Evolutionary conservation across 1,140 invertebrate genomes (phyloP), one percentile per base, ranked within the genome.

Genomic region (Hyles euphorbiae): DNA sequence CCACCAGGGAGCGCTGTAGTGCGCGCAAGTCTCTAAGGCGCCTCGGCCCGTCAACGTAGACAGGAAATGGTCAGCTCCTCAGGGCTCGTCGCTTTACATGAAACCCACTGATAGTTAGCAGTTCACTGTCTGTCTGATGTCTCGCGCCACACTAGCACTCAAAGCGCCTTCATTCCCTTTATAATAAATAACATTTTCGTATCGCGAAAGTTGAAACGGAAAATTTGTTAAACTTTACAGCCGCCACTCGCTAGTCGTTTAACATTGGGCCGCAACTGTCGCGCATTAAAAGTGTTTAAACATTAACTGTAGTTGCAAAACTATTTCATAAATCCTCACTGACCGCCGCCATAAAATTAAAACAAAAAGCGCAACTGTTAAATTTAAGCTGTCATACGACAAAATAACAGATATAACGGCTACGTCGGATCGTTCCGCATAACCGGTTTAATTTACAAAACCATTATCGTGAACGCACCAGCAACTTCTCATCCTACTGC

Each of bases 361-460:
- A 76, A 71, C 73, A 68, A 74, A 74, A 77, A 74, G 65, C 61
- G 67, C 66, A 72, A 67, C 59, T 61, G 56, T 67, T 59, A 73
- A 76, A 75, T 72, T 73, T 68, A 73, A 65, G 60, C 61, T 46
- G 51, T 56, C 64, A 65, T 58, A 61, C 59, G 56, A 65, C 60
- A 56, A 63, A 56, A 61, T 60, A 53, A 60, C 63, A 60, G 65
- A 74, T 70, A 71, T 77, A 75, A 77, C 68, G 63, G 69, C 63
- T 40, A 40, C 36, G 36, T 40, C 36, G 8, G 36, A 72, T 59
- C 67, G 60, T 69, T 60, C 63, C 67, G 65, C 68, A 74, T 75
- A 78, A 74, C 69, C 62, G 68, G 64, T 71, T 76, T 74, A 74
- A 82, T 82, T 78, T 74, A 74, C 80, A 78, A 77, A 81, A 74